These are phyloP conservation scores for Malacoctenus gilli DNA, from an alignment of 2,797 vertebrate genomes.

Conservation along the genomic window DNA sequence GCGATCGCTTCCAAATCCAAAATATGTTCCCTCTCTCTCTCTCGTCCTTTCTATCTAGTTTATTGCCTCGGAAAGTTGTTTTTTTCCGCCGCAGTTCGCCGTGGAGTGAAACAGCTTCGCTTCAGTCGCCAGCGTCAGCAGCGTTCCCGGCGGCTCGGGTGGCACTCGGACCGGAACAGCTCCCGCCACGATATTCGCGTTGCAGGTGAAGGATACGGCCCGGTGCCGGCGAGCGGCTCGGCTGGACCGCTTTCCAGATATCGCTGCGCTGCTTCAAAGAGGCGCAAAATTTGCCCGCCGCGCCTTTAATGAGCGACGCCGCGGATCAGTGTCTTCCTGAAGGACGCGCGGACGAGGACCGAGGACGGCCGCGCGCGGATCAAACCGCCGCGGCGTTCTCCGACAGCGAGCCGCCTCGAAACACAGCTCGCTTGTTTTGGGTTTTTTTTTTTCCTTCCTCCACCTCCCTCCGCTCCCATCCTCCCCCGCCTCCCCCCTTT, in stretches of 20 bases:
- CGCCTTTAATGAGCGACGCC: slow-evolving; percentile 1
- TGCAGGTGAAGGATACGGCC: neutral
- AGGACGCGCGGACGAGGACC: neutral
- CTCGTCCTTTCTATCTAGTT: too few relatives aligned
- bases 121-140: too few relatives aligned
- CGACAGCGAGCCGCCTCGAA: neutral
- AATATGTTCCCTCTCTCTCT: too few relatives aligned
- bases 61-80: too few relatives aligned
- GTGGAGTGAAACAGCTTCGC: too few relatives aligned
- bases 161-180: too few relatives aligned
- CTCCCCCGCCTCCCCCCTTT: slow-evolving; percentile 9
- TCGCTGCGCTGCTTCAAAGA: neutral
- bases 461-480: slow-evolving; percentile 23
- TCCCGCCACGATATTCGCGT: too few relatives aligned
- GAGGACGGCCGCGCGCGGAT: slow-evolving; percentile 7
- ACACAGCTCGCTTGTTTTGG: neutral
- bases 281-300: neutral
- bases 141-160: neutral
- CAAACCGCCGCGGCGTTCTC: slow-evolving; percentile 16
- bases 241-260: slow-evolving; percentile 2
- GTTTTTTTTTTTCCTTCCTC: slow-evolving; percentile 14
- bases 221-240: neutral
- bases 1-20: too few relatives aligned
- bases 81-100: neutral
- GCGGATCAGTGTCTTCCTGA: slow-evolving; percentile 9